Conservation (phyloP, 2,797 vertebrate species). For the Naso thynnoides region DNA sequence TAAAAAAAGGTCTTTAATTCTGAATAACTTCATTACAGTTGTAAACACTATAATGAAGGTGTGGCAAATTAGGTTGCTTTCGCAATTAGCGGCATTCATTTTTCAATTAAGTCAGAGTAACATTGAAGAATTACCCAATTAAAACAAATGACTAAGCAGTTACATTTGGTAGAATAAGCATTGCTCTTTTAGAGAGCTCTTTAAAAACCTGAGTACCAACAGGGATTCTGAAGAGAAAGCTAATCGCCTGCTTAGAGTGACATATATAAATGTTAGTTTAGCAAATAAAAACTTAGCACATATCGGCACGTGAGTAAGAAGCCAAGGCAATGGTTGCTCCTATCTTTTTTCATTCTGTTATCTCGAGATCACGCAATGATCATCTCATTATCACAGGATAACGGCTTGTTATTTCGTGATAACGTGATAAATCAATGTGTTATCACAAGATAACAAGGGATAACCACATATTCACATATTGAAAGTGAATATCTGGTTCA, state of each 20-base stretch:
- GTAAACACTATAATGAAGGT: slow-evolving; percentile 23
- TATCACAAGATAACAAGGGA: too few species aligned
- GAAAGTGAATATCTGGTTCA: too few species aligned
- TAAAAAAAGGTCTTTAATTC: slow-evolving; percentile 7
- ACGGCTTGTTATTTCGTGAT: too few species aligned
- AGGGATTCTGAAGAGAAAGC: background rate
- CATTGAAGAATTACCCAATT: slow-evolving; percentile 31
- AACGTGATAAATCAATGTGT: too few species aligned
- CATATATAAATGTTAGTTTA: background rate
- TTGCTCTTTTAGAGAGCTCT: background rate
- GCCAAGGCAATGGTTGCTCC: background rate
- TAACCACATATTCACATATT: too few species aligned
- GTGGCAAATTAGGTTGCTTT: slow-evolving; percentile 26
- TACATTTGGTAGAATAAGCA: background rate
- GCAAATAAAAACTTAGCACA: background rate
- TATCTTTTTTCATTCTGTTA: too few species aligned
- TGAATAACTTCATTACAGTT: slow-evolving; percentile 43
- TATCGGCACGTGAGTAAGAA: background rate
- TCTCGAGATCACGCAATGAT: too few species aligned
- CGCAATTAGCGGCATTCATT: slow-evolving; percentile 35
- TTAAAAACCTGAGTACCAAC: background rate
- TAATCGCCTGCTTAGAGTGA: background rate
- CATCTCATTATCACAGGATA: too few species aligned
- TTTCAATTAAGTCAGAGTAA: slow-evolving; percentile 28
- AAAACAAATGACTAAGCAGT: slow-evolving; percentile 8